Base-by-base conservation (phyloP, 2,888 invertebrate species). In the Eurois occulta region DNA sequence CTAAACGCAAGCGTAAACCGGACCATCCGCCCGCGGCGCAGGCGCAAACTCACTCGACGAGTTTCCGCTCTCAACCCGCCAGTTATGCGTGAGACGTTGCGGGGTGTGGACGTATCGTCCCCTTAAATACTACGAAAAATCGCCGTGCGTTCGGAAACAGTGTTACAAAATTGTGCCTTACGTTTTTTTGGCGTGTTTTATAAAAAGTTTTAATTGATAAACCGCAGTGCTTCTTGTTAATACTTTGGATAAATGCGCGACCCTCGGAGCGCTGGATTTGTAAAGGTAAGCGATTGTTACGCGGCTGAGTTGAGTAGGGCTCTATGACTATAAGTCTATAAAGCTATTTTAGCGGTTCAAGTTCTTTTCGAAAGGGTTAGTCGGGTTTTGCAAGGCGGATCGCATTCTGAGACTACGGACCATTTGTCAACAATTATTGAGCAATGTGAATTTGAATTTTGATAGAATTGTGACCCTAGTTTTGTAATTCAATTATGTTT, bases 371-470 rank as follows among this genome's bases (percentile, higher is more conserved):
- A 92, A 93, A 92, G 93, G 94, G 94, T 93, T 92, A 90, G 91
- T 88, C 88, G 87, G 89, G 91, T 93, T 94, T 94, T 93, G 95
- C 94, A 93, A 95, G 94, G 93, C 92, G 91, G 90, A 91, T 94
- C 91, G 93, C 95, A 94, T 95, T 95, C 95, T 94, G 88, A 83
- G 86, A 81, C 86, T 88, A 86, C 76, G 85, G 87, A 87, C 87
- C 91, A 92, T 95, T 95, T 95, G 95, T 94, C 94, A 95, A 94
- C 94, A 94, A 94, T 93, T 92, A 92, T 92, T 94, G 93, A 92
- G 94, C 91, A 94, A 94, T 68, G 62, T 82, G 80, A 77, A 89
- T 88, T 89, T 89, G 86, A 87, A 89, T 87, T 87, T 85, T 88
- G 85, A 84, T 86, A 86, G 83, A 86, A 90, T 89, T 89, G 86